Conservation (phyloP, 2,113 vertebrate species). For the Hemichromis elongatus region DNA sequence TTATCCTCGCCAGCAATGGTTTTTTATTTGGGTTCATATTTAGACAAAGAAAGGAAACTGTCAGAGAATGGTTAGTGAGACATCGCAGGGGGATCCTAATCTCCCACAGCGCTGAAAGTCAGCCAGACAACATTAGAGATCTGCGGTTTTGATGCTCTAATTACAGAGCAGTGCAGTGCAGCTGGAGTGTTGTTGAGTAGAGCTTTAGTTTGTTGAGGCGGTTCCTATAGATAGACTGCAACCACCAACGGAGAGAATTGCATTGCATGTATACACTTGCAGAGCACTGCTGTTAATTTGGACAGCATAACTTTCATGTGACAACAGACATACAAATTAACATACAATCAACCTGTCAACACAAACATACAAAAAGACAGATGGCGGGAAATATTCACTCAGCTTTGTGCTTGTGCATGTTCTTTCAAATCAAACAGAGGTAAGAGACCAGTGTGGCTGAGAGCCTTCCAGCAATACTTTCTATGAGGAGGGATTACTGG, state of each 20-base stretch:
- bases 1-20: background rate
- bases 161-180: constrained; percentile 32
- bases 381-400: constrained; percentile 31
- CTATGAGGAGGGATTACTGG: background rate
- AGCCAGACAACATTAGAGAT: constrained; percentile 8
- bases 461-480: background rate
- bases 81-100: constrained; percentile 1
- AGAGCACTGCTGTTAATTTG: constrained; percentile 28
- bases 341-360: constrained; percentile 47
- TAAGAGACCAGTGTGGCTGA: constrained; percentile 9
- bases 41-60: background rate
- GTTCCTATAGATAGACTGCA: constrained; percentile 16
- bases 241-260: constrained; percentile 1
- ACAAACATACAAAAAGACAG: constrained; percentile 16
- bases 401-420: background rate
- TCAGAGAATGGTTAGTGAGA: background rate
- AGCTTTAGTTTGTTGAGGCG: constrained; percentile 14
- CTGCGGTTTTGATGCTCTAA: constrained; percentile 1
- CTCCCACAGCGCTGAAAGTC: constrained; percentile 7
- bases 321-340: constrained; percentile 41
- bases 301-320: constrained; percentile 18
- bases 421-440: constrained; percentile 14
- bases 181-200: constrained; percentile 9
- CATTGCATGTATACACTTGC: background rate
- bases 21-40: background rate